phyloP scores from a whole-genome alignment of 2,113 vertebrate genomes.

The Melospiza georgiana region DNA sequence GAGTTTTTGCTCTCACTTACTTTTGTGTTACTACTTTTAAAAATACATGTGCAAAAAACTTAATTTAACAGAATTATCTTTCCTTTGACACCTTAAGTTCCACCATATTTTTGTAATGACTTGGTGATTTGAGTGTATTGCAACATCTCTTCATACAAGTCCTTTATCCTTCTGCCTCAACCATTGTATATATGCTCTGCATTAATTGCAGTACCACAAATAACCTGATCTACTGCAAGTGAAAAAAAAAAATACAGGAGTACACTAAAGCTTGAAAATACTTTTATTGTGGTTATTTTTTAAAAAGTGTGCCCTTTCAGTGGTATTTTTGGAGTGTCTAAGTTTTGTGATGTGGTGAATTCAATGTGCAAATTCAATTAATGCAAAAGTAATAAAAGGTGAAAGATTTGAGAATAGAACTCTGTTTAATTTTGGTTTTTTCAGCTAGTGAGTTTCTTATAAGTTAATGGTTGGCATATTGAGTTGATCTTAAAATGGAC shows the following conservation, averaged over 20 bases:
- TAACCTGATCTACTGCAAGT: not conserved
- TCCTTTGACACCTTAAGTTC: not conserved
- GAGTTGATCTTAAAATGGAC: conserved; percentile 40
- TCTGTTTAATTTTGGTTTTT: not conserved
- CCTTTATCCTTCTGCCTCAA: not conserved
- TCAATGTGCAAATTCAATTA: conserved; percentile 52
- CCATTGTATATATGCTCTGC: not conserved
- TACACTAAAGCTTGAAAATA: not conserved
- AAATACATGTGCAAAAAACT: not conserved
- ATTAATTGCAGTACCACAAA: not conserved
- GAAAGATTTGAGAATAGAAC: conserved; percentile 7
- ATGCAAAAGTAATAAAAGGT: not conserved
- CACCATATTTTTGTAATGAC: not conserved
- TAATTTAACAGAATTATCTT: not conserved
- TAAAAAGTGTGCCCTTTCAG: not conserved
- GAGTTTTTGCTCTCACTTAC: not conserved
- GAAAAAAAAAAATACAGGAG: not conserved
- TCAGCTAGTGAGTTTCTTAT: not conserved
- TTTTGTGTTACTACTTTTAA: not conserved
- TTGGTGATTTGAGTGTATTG: not conserved
- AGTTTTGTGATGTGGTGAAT: not conserved
- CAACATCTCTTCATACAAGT: not conserved
- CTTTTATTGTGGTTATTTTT: not conserved
- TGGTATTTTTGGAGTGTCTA: conserved; percentile 26
- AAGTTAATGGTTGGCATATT: conserved; percentile 16